phyloP scores from a whole-genome alignment of 2,113 vertebrate species.

The Odobenus rosmarus region DNA sequence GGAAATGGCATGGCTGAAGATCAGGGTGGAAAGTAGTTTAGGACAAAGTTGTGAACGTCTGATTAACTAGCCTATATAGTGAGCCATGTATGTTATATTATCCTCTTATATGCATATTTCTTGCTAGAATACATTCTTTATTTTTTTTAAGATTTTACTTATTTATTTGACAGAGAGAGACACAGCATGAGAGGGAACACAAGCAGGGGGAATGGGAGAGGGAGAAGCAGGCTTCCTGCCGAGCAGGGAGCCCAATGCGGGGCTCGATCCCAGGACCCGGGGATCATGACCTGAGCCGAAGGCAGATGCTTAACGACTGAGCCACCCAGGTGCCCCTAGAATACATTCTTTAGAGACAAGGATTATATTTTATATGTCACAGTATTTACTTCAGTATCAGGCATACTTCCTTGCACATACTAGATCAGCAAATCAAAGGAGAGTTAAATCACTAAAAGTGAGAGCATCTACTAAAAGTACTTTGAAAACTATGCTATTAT shows the following conservation, averaged over 20 bases:
- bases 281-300: no score
- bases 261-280: no score
- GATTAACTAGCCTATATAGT: not conserved
- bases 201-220: no score
- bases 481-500: not conserved
- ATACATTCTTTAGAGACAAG: not conserved
- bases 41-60: not conserved
- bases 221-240: no score
- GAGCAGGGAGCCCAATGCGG: no score
- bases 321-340: not conserved
- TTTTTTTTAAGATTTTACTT: no score
- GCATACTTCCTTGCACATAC: not conserved
- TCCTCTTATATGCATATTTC: not conserved
- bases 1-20: no score
- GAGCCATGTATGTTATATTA: not conserved
- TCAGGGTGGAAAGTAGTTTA: not conserved
- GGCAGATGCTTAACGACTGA: no score
- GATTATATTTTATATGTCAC: not conserved
- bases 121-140: not conserved
- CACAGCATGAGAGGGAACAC: no score
- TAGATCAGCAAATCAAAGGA: not conserved
- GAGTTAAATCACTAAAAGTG: not conserved
- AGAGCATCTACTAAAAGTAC: not conserved
- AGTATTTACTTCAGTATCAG: constrained; percentile 21
- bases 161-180: no score